Evolutionary conservation across 1,140 invertebrate species (phyloP), one percentile per base, ranked within the genome.

Genomic region (Phocides pigmalion): DNA sequence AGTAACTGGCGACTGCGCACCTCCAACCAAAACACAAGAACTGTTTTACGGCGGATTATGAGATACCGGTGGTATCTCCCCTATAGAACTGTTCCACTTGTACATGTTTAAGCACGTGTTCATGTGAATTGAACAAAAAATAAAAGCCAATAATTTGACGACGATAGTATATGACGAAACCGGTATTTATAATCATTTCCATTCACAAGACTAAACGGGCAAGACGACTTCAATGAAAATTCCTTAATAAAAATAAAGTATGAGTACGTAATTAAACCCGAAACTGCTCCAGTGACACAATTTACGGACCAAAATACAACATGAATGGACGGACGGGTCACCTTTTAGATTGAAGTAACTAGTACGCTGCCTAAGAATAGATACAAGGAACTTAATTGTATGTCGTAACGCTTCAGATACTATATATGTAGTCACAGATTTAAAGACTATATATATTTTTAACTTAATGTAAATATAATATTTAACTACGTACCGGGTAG

Each of bases 211-310:
- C 20, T n/a, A 32, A 15, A 35, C 16, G 11, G 32, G 47, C 16
- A n/a, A 50, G 47, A 5, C 22, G 25, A 15, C 37, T 54, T 54
- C 37, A 22, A 54, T 54, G 51, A 54, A 54, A 42, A 54, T 42
- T 54, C 51, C 51, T 11, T 39, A 4, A 54, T 12, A 42, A 25
- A 41, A 54, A 54, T 54, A 41, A 54, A 42, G 19, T 22, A 54
- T 39, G 51, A 54, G 19, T 39, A 11, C 37, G 19, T 37, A 54
- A 54, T 54, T 54, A 54, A 54, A 22, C 15, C 25, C 25, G 49
- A 51, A 50, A 41, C 37, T 39, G 51, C 51, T 54, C 51, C 20
- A 41, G 51, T 54, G 51, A 54, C 51, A 54, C 39, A 54, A 22
- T 41, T 54, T 22, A 37, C 19, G 16, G 42, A 9, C 51, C 17